Conservation (phyloP, 2,888 invertebrate genomes). For the Emesis furor region DNA sequence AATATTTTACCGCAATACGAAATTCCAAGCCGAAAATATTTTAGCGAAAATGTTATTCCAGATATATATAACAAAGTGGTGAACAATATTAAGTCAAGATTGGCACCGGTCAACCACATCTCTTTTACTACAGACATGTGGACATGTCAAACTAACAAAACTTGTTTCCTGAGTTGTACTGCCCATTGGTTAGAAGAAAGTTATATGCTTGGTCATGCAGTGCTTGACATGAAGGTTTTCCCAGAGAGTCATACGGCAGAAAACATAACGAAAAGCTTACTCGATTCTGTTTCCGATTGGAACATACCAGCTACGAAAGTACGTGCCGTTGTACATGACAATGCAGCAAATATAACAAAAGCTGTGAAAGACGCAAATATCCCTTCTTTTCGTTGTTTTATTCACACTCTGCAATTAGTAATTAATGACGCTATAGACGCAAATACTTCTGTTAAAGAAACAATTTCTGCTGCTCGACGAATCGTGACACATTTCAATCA, state of each 20-base stretch:
- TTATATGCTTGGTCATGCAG: background rate
- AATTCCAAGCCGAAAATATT: background rate
- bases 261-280: background rate
- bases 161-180: background rate
- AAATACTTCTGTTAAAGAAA: background rate
- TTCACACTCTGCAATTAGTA: background rate
- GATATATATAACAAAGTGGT: background rate
- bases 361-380: background rate
- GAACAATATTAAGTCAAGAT: background rate
- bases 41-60: background rate
- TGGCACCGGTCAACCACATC: background rate
- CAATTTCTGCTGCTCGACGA: background rate
- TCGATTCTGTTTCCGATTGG: background rate
- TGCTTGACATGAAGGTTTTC: background rate
- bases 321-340: background rate
- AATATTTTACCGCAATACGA: background rate
- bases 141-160: background rate
- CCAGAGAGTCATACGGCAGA: background rate
- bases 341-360: background rate
- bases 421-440: background rate
- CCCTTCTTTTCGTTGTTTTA: background rate
- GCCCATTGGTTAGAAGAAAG: background rate
- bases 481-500: slow-evolving; percentile 1
- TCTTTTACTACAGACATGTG: background rate
- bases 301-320: background rate